Evolutionary conservation across 2,888 invertebrate genomes (phyloP), one percentile per base, ranked within the genome.

Genomic region (Euproctis similis): DNA sequence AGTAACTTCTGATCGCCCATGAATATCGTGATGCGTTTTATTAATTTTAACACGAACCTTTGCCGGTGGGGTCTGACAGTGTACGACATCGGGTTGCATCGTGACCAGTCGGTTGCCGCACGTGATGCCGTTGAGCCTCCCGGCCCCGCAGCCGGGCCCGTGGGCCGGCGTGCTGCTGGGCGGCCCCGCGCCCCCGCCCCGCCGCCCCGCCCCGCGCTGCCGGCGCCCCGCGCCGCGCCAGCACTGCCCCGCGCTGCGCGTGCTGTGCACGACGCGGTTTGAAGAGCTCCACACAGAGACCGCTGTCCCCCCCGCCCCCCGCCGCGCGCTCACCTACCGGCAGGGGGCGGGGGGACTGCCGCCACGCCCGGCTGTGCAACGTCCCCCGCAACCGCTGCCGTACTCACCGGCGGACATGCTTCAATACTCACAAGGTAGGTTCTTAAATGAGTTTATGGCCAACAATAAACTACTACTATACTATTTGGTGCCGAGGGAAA

Each of bases 331-430:
- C 39, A 41, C 26, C 49, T 53, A 39, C 48, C 53, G 44, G 28
- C 51, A 36, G 50, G 30, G 36, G 43, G 46, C 45, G 45, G 42
- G 22, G 33, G 45, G 38, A 33, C 31, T 34, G 12, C 34, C 42
- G 35, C 42, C 12, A 36, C 41, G 58, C 13, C 46, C 48, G 24
- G 60, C 66, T 16, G 57, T 55, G 38, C 57, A 31, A 33, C 38
- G 25, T 34, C 33, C 24, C 34, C 31, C 21, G 21, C 5, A 22
- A 25, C 29, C 42, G 24, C 39, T 43, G 29, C 50, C 42, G 28
- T 29, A 35, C 24, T 32, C 31, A 28, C 27, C 41, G 35, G 24
- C 32, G 33, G 24, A 39, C 39, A 46, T n/a, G n/a, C n/a, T n/a
- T n/a, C n/a, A n/a, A n/a, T n/a, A n/a, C n/a, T n/a, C n/a, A n/a